Conservation (phyloP, 2,113 vertebrate species). For the Helogale parvula region DNA sequence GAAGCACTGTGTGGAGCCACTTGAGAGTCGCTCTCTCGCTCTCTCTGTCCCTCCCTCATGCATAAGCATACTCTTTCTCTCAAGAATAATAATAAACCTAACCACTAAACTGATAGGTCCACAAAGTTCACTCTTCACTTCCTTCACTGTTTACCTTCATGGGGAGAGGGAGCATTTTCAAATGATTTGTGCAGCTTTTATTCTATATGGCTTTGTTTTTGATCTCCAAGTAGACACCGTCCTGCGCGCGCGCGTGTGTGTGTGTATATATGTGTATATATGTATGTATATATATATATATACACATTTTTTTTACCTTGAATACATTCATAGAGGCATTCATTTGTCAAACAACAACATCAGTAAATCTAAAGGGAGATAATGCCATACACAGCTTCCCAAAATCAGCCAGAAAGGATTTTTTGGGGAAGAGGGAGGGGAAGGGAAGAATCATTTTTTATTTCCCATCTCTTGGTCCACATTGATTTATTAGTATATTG, state of each 20-base stretch:
- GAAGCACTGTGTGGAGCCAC: too few species aligned
- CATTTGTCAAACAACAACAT: neutral
- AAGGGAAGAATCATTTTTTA: neutral
- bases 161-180: neutral
- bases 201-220: neutral
- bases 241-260: neutral
- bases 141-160: neutral
- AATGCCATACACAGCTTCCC: neutral
- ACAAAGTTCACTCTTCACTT: neutral
- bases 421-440: neutral
- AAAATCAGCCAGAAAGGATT: neutral
- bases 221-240: neutral
- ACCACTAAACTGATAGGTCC: neutral
- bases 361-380: neutral
- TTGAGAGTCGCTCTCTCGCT: too few species aligned
- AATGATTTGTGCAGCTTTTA: neutral
- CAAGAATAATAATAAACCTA: too few species aligned
- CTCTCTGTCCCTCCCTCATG: too few species aligned
- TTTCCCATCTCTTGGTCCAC: neutral
- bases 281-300: too few species aligned
- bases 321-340: neutral
- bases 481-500: neutral
- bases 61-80: too few species aligned
- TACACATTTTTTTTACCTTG: neutral
- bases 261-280: too few species aligned